phyloP scores from a whole-genome alignment of 2,797 vertebrate genomes.

The Erethizon dorsatum region DNA sequence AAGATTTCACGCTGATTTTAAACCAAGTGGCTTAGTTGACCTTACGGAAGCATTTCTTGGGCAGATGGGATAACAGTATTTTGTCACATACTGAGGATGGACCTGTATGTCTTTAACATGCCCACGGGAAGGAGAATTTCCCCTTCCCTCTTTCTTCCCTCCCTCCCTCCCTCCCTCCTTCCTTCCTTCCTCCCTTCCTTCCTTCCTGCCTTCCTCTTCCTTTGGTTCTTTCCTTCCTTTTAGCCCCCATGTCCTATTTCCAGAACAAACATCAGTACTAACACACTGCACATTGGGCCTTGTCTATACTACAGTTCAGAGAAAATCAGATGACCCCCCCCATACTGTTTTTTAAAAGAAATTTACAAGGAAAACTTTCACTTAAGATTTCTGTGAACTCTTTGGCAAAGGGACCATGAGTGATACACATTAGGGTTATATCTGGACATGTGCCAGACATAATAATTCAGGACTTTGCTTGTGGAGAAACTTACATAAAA shows the following conservation, averaged over 20 bases:
- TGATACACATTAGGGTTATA: rapidly evolving
- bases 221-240: background rate
- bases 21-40: background rate
- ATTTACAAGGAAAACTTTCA: background rate
- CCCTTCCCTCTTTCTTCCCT: too few relatives aligned
- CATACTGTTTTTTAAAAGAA: background rate
- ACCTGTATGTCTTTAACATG: too few relatives aligned
- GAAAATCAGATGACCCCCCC: background rate
- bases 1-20: background rate
- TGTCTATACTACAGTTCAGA: background rate
- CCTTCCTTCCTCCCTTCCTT: background rate
- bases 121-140: too few relatives aligned
- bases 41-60: background rate
- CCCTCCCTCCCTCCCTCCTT: too few relatives aligned
- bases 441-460: background rate
- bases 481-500: background rate
- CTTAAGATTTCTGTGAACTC: background rate
- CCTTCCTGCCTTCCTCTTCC: background rate
- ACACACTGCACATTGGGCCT: background rate
- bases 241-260: background rate
- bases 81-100: background rate
- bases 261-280: background rate
- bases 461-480: background rate
- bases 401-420: background rate
- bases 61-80: background rate